A percentile compares a stretch with the other conserved stretches of the same genome.
phyloP scores from a whole-genome alignment of 2,888 invertebrate species.

The Drosophila paramelanica region DNA sequence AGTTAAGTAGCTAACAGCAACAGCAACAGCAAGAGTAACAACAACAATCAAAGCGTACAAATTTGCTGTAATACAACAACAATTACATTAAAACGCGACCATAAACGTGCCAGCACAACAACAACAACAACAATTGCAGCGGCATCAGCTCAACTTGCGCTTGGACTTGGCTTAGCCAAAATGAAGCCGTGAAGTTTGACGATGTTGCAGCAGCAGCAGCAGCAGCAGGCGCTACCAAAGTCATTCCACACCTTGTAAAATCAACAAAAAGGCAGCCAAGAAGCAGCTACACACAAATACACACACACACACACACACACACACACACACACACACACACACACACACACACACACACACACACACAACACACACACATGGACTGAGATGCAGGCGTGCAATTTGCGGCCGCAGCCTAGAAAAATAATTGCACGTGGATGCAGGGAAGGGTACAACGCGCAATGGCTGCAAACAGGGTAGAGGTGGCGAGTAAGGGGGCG shows the following conservation, averaged over 20 bases:
- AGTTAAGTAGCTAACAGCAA: constrained; percentile 55
- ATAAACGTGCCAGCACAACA: constrained; percentile 69
- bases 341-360: constrained; percentile 32
- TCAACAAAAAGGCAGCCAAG: constrained; percentile 67
- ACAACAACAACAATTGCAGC: constrained; percentile 25
- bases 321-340: constrained; percentile 16
- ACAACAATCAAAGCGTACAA: constrained; percentile 60
- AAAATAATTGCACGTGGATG: constrained; percentile 74
- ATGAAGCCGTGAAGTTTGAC: constrained; percentile 65
- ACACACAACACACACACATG: constrained; percentile 18
- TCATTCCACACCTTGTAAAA: constrained; percentile 83
- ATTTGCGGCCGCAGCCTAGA: constrained; percentile 75
- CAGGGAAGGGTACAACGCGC: constrained; percentile 29
- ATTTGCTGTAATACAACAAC: constrained; percentile 81
- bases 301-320: constrained; percentile 16
- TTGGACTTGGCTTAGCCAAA: constrained; percentile 62
- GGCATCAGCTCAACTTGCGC: constrained; percentile 21
- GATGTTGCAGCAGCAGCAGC: constrained; percentile 42
- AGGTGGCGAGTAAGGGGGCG: neutral
- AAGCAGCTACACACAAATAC: constrained; percentile 40
- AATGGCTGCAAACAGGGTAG: constrained; percentile 20
- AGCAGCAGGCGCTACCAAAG: constrained; percentile 76
- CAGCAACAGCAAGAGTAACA: constrained; percentile 24
- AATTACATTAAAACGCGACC: constrained; percentile 82
- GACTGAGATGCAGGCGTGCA: constrained; percentile 61